These are phyloP conservation scores for Lepidocolaptes lacrymiger DNA, from an alignment of 2,797 vertebrate genomes.

Conservation along the genomic window DNA sequence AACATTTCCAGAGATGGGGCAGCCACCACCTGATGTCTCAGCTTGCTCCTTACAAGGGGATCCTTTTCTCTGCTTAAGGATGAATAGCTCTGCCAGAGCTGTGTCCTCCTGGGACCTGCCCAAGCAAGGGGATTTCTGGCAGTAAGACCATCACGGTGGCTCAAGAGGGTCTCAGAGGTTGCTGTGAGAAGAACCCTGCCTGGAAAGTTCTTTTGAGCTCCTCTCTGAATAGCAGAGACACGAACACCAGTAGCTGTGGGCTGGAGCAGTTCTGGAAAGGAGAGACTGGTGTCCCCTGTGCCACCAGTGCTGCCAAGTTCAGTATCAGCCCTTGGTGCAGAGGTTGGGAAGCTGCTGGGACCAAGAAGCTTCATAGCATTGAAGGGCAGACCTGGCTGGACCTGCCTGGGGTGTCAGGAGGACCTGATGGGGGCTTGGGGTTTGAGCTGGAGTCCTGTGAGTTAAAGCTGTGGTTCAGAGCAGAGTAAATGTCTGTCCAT, in stretches of 20 bases:
- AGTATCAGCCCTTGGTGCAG: neutral
- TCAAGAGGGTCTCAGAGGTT: neutral
- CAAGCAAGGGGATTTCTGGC: rapidly evolving
- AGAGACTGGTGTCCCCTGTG: rapidly evolving
- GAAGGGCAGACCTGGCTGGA: neutral
- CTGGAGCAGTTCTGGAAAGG: neutral
- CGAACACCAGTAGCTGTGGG: rapidly evolving
- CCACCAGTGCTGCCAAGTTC: rapidly evolving
- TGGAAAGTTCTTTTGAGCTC: neutral
- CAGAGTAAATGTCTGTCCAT: rapidly evolving
- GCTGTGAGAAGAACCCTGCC: neutral
- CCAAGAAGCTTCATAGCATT: neutral
- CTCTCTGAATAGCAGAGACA: neutral
- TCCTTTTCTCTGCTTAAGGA: neutral
- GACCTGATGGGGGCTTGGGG: too few species aligned
- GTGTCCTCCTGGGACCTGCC: neutral
- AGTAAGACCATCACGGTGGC: neutral
- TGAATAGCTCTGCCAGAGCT: neutral
- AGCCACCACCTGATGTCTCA: neutral
- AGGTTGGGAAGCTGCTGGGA: neutral
- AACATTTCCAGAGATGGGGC: neutral
- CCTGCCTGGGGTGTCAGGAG: neutral
- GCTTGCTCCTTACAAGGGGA: neutral
- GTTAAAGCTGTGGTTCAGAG: neutral
- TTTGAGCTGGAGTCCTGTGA: neutral